Evolutionary conservation across 2,797 vertebrate genomes (phyloP).

Genomic region (Aulostomus chinensis): DNA sequence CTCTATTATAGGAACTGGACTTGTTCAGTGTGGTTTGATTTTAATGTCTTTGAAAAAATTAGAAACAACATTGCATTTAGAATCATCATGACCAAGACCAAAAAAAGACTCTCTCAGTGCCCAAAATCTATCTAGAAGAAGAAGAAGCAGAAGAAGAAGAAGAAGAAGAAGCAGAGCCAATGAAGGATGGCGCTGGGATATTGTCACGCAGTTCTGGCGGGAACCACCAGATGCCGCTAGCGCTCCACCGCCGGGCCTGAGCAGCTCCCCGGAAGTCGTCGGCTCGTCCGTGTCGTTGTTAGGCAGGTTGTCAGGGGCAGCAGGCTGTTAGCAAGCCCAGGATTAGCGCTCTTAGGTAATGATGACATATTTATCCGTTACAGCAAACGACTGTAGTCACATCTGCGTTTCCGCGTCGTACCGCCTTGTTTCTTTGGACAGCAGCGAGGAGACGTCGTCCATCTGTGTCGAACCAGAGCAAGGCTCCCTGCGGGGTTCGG

Average conservation of each 20-base stretch:
- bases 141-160: no score
- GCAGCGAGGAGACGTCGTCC: neutral
- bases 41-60: no score
- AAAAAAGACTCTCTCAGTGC: no score
- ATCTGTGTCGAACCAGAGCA: constrained; percentile 1
- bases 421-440: neutral
- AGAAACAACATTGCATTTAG: no score
- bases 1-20: no score
- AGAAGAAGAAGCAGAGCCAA: no score
- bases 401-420: neutral
- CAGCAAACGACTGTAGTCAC: constrained; percentile 2
- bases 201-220: constrained; percentile 9
- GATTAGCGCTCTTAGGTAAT: constrained; percentile 35
- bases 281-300: constrained; percentile 49
- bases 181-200: no score
- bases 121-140: no score
- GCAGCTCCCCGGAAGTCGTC: constrained; percentile 9
- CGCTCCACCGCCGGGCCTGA: neutral
- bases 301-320: constrained; percentile 70
- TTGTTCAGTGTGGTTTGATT: no score
- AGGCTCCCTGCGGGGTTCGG: constrained; percentile 9
- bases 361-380: constrained; percentile 37
- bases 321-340: constrained; percentile 18
- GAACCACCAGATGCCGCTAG: constrained; percentile 40
- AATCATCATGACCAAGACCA: no score